phyloP scores from a whole-genome alignment of 2,888 invertebrate genomes.

The Cacoxenus indagator region DNA sequence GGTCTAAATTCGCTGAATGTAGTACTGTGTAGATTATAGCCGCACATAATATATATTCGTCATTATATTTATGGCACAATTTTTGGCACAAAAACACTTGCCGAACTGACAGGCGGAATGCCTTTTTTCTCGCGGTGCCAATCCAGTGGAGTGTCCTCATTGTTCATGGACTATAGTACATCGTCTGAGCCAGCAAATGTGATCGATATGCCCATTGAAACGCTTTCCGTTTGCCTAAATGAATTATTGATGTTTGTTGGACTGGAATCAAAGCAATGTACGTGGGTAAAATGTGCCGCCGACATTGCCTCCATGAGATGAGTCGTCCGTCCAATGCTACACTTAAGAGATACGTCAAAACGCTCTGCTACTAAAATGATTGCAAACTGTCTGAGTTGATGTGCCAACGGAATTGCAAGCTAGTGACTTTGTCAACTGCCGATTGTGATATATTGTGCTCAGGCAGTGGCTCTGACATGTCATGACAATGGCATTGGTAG shows the following conservation, averaged over 20 bases:
- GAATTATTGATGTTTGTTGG: slow-evolving; percentile 56
- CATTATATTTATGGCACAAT: slow-evolving; percentile 61
- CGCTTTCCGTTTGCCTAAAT: slow-evolving; percentile 33
- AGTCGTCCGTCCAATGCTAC: neutral
- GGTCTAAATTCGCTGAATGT: neutral
- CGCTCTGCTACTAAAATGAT: neutral
- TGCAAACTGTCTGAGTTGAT: slow-evolving; percentile 45
- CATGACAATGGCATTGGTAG: too few species aligned
- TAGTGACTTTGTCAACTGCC: slow-evolving; percentile 54
- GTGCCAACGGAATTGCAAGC: slow-evolving; percentile 47
- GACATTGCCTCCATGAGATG: neutral
- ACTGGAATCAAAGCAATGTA: neutral
- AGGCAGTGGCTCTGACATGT: slow-evolving; percentile 30
- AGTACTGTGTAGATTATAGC: neutral
- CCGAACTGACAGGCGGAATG: slow-evolving; percentile 57
- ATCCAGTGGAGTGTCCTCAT: neutral
- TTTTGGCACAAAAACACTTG: slow-evolving; percentile 55
- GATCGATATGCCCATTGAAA: slow-evolving; percentile 53
- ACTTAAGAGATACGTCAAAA: slow-evolving; percentile 17
- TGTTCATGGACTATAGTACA: neutral
- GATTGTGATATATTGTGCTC: slow-evolving; percentile 58
- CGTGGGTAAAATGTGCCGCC: neutral
- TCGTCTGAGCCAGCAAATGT: neutral
- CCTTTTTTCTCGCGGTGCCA: slow-evolving; percentile 55
- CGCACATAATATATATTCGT: slow-evolving; percentile 28